Conservation (phyloP, 2,113 vertebrate genomes). For the Scopus umbretta region DNA sequence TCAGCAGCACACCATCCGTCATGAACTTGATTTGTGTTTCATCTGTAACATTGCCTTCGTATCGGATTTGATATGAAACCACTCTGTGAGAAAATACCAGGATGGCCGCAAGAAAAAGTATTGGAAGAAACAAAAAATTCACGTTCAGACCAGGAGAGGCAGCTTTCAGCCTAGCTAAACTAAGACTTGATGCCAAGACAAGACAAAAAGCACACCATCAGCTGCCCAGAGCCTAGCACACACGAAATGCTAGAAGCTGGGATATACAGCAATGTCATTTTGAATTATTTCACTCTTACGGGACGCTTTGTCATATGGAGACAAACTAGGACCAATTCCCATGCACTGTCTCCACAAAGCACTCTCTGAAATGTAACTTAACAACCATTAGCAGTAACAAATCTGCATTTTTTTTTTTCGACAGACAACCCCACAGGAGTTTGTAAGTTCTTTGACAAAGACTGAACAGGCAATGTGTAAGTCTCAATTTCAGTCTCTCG, state of each 20-base stretch:
- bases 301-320: not conserved
- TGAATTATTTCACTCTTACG: not conserved
- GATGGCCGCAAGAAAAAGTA: not conserved
- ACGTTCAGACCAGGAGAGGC: not conserved
- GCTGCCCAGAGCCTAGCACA: not conserved
- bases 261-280: not conserved
- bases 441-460: not conserved
- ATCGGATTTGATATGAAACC: conserved; percentile 95
- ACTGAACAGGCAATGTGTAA: not conserved
- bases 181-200: not conserved
- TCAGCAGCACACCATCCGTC: conserved; percentile 94
- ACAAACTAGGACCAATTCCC: not conserved
- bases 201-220: not conserved
- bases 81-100: conserved; percentile 65
- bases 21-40: conserved; percentile 97
- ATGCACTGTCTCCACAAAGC: not conserved
- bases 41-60: conserved; percentile 87
- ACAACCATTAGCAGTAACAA: not conserved
- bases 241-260: not conserved
- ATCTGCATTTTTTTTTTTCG: not conserved
- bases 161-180: not conserved
- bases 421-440: not conserved
- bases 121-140: not conserved
- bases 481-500: not conserved
- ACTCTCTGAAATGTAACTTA: not conserved